Base-by-base conservation (phyloP, 1,140 invertebrate species). In the Ceratina australensis region DNA sequence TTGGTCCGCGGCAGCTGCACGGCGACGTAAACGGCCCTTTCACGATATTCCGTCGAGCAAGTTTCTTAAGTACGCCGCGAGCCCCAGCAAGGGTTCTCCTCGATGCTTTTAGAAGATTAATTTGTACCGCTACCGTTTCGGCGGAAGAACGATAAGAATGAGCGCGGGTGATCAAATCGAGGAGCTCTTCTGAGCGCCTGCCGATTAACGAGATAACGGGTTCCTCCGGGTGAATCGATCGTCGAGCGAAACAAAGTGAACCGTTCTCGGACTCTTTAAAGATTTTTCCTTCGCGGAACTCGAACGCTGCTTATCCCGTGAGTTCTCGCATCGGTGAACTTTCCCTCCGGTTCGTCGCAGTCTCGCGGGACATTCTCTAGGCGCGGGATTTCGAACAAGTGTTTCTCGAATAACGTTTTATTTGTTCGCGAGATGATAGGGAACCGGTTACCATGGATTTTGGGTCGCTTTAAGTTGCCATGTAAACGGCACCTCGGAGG, bases 21-120 rank as follows among this genome's bases (percentile, higher is more conserved):
- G 63, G 54, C 50, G 47, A 66, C 67, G 73, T 64, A 69, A 73
- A 68, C 57, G 64, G 50, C 77, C 65, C 73, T 74, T 69, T 74
- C 80, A 54, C 26, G 66, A 74, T 72, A 78, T 78, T 42, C 28
- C 50, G 59, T 15, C 64, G n/a, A 61, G 63, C 65, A 73, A 82
- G 80, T 83, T 78, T 74, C 75, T 83, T 78, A 82, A 82, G 79
- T 73, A 73, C 69, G 54, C 52, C 22, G 47, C 63, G 63, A 64
- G 7, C 47, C 47, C 57, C 42, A 4, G n/a, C 26, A 26, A 60
- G 54, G 57, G 54, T 78, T 33, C 47, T 63, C 18, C 54, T 42
- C 64, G 81, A 61, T 82, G 81, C 81, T 82, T 83, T 83, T 82
- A 83, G 81, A 57, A 83, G 81, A 83, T 83, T 83, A 83, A 83